Evolutionary conservation across 2,888 invertebrate genomes (phyloP).

Genomic region (Pyrochroa serraticornis): DNA sequence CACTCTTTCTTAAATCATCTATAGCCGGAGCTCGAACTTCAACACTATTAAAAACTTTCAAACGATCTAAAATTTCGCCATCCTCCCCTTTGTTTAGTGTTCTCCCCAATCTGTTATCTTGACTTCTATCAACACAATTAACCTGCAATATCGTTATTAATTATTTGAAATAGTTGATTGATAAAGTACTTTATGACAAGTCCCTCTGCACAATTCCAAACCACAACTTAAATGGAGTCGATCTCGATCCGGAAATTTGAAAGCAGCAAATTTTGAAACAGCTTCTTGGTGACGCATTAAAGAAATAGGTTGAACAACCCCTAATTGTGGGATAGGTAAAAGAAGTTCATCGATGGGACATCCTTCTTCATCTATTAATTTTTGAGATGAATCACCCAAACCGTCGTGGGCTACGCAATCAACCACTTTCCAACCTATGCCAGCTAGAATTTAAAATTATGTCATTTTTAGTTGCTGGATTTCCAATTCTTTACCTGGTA

Average conservation of each 20-base stretch:
- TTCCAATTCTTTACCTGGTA: conserved; percentile 61
- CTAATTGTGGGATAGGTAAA: conserved; percentile 62
- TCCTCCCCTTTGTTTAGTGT: conserved; percentile 59
- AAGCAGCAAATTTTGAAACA: conserved; percentile 74
- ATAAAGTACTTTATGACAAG: conserved; percentile 66
- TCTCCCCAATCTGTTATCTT: conserved; percentile 50
- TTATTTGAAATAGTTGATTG: background rate
- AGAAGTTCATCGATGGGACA: conserved; percentile 75
- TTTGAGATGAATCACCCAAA: conserved; percentile 75
- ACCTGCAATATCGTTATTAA: conserved; percentile 25
- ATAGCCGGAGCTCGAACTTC: conserved; percentile 81
- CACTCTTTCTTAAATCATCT: conserved; percentile 61
- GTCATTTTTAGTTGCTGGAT: background rate
- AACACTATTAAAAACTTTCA: conserved; percentile 81
- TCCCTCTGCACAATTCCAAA: conserved; percentile 75
- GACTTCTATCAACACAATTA: conserved; percentile 38
- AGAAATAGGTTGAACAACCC: conserved; percentile 49
- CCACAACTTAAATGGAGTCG: conserved; percentile 79
- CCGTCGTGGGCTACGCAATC: conserved; percentile 83
- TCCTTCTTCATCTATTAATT: conserved; percentile 74
- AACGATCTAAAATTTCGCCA: conserved; percentile 66
- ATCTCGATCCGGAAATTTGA: conserved; percentile 82
- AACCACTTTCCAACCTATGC: conserved; percentile 74
- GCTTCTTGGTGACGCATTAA: conserved; percentile 57
- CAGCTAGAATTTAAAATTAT: conserved; percentile 57